phyloP scores from a whole-genome alignment of 2,888 invertebrate species.

The Pelosia muscerda region DNA sequence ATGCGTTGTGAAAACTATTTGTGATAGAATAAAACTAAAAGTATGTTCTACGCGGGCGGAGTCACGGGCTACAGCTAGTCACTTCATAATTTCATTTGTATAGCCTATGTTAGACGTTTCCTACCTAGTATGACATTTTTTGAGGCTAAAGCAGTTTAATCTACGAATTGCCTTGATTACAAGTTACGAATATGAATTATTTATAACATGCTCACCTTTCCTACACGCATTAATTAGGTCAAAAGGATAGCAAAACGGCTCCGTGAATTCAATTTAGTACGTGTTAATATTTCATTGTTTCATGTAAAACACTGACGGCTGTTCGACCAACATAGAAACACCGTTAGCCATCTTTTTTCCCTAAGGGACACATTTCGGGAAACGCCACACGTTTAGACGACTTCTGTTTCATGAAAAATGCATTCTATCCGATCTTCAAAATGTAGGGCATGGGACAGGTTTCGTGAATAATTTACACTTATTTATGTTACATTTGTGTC shows the following conservation, averaged over 20 bases:
- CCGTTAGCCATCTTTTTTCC: slow-evolving; percentile 33
- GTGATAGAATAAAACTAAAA: too few species aligned
- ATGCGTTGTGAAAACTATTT: too few species aligned
- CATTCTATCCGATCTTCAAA: slow-evolving; percentile 26
- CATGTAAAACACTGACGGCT: slow-evolving; percentile 25
- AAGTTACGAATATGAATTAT: slow-evolving; percentile 26
- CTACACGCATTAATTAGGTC: slow-evolving; percentile 24
- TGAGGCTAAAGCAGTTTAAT: slow-evolving; percentile 8
- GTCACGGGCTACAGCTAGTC: too few species aligned
- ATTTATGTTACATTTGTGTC: slow-evolving; percentile 19
- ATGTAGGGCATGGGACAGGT: slow-evolving; percentile 16
- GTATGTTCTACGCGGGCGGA: too few species aligned
- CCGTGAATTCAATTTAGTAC: slow-evolving; percentile 24
- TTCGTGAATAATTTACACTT: slow-evolving; percentile 28
- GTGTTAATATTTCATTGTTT: slow-evolving; percentile 36
- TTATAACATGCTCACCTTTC: slow-evolving; percentile 15
- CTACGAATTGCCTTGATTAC: slow-evolving; percentile 19
- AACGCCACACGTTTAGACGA: slow-evolving; percentile 26
- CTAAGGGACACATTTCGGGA: slow-evolving; percentile 23
- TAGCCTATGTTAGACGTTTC: neutral
- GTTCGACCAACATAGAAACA: slow-evolving; percentile 27
- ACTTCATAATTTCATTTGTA: too few species aligned
- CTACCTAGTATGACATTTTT: slow-evolving; percentile 3
- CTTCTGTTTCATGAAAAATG: slow-evolving; percentile 43
- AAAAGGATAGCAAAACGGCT: slow-evolving; percentile 19